A percentile compares a stretch with the other conserved stretches of the same genome.
phyloP scores from a whole-genome alignment of 2,797 vertebrate genomes.

The Melopsittacus undulatus region DNA sequence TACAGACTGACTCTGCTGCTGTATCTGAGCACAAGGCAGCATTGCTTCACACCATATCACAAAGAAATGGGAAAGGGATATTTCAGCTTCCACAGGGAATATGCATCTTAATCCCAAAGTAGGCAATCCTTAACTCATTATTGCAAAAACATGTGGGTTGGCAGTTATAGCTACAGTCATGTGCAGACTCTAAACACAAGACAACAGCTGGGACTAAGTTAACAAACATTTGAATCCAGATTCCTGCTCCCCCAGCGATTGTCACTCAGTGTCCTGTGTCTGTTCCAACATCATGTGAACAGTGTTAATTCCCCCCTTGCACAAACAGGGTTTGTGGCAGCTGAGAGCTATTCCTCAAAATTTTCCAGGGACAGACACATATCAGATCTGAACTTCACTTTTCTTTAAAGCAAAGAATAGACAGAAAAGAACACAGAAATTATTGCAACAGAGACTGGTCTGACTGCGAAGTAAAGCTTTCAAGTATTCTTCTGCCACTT shows the following conservation, averaged over 20 bases:
- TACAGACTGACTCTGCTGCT: not conserved
- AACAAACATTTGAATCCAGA: not conserved
- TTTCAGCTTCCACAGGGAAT: not conserved
- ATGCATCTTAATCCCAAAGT: not conserved
- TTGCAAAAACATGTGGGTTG: not conserved
- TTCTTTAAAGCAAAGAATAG: not conserved
- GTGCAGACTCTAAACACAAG: not conserved
- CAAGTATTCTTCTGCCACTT: not conserved
- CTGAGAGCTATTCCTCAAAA: not conserved
- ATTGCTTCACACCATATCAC: not conserved
- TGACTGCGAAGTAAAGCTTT: not conserved
- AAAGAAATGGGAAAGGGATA: not conserved
- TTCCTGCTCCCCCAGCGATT: not conserved
- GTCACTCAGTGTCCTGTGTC: not conserved
- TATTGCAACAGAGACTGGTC: not conserved
- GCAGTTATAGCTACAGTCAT: not conserved
- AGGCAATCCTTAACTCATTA: not conserved
- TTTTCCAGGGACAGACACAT: not conserved
- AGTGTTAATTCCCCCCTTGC: not conserved
- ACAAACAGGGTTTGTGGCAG: not conserved
- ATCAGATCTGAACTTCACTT: not conserved
- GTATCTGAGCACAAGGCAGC: not conserved
- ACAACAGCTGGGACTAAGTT: not conserved
- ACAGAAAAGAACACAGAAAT: not conserved
- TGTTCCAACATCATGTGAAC: fast-evolving